Base-by-base conservation (phyloP, 2,113 vertebrate genomes). In the Piaya cayana region DNA sequence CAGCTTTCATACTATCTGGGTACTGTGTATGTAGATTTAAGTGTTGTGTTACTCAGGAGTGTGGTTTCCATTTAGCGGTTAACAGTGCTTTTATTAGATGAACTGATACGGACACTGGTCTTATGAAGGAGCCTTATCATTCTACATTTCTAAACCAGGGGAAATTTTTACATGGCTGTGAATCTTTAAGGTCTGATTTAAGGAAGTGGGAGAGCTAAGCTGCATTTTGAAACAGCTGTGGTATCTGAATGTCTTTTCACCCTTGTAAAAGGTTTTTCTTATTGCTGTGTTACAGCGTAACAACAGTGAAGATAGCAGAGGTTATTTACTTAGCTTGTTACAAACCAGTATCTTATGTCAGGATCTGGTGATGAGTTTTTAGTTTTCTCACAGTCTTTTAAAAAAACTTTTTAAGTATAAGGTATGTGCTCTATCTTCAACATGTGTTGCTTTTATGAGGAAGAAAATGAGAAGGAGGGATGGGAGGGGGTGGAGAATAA, bases 401-500 rank as follows among this genome's bases (percentile, higher is more conserved):
- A 81, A 47, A 81, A 67, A 34, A 20, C 60, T 71, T 32, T 0
- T 1, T 7, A 77, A 91, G 20, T 39, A 30, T 7, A 53, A 83
- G 3, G 26, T 36, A 2, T 42, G 15, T 50, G 11, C 8, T 77
- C 6, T 36, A 0, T 86, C 25, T 93, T 82, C 50, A 85, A 12
- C 2, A 5, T 42, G 15, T 1, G 1, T 72, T 92, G 20, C n/a
- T 71, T 5, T 71, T 84, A 62, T 67, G 23, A 59, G 32, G n/a
- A 80, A 67, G 21, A 59, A 75, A 62, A 75, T 14, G 5, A 60
- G 53, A 11, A 70, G 29, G 30, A 53, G 19, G 64, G 42, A 50
- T n/a, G n/a, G 8, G 5, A 10, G 2, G 2, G 27, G 15, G 22
- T 10, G 2, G 32, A 22, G 15, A 22, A 11, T 12, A 69, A 52